phyloP scores from a whole-genome alignment of 2,797 vertebrate genomes.

The Melanotaenia nigrans region DNA sequence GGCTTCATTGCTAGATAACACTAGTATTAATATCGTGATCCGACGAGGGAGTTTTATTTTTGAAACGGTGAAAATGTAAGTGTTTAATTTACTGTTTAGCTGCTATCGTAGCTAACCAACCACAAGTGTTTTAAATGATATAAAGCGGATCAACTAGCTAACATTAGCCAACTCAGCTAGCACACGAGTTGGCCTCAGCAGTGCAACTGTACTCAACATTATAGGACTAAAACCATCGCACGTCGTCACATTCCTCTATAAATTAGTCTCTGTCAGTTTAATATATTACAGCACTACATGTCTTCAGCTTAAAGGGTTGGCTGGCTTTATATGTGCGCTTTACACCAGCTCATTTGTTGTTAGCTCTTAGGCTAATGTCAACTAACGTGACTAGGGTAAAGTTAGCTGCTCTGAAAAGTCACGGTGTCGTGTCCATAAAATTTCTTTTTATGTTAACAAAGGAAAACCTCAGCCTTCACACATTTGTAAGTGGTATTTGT shows the following conservation, averaged over 20 bases:
- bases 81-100: slow-evolving; percentile 22
- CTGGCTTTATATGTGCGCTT: neutral
- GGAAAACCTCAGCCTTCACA: neutral
- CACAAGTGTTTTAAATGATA: slow-evolving; percentile 2
- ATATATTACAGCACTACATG: neutral
- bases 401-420: slow-evolving; percentile 55
- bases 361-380: slow-evolving; percentile 63
- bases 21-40: slow-evolving; percentile 1
- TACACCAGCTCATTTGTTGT: neutral
- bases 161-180: slow-evolving; percentile 53
- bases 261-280: neutral
- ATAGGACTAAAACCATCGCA: neutral
- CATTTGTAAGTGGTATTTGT: neutral
- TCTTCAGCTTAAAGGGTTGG: too few relatives aligned
- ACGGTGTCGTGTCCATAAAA: slow-evolving; percentile 51
- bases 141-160: slow-evolving; percentile 36
- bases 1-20: slow-evolving; percentile 14
- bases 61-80: slow-evolving; percentile 72
- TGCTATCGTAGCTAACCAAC: slow-evolving; percentile 2
- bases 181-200: slow-evolving; percentile 65
- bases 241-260: neutral
- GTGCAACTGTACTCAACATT: slow-evolving; percentile 4
- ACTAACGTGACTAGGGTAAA: slow-evolving; percentile 28
- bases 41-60: slow-evolving; percentile 34
- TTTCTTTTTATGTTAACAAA: slow-evolving; percentile 25